These are phyloP conservation scores for Ostrea edulis DNA, from an alignment of 1,140 invertebrate genomes.

Conservation along the genomic window DNA sequence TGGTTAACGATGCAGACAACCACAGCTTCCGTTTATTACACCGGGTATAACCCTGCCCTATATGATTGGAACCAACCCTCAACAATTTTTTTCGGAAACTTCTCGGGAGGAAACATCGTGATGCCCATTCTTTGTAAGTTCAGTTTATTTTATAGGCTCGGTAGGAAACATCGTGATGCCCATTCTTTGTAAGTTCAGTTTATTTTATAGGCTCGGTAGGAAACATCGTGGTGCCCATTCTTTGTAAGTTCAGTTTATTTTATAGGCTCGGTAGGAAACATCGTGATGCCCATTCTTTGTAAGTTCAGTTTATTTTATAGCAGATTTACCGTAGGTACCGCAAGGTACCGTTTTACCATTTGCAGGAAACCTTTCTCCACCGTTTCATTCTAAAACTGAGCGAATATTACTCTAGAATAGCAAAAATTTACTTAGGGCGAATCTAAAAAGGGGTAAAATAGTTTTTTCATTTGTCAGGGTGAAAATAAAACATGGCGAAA, in stretches of 20 bases:
- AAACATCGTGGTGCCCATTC: background rate
- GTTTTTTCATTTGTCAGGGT: no score
- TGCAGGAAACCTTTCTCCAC: no score
- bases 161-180: background rate
- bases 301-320: background rate
- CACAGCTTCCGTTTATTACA: background rate
- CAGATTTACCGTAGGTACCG: no score
- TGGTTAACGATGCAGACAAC: background rate
- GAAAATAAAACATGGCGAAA: no score
- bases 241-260: background rate
- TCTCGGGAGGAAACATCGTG: background rate
- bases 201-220: background rate
- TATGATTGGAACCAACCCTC: background rate
- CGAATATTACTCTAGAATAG: no score
- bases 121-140: background rate
- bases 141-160: background rate
- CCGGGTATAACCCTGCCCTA: background rate
- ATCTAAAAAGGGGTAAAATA: no score
- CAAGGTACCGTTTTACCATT: no score
- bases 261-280: background rate
- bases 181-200: background rate
- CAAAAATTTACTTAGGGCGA: no score
- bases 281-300: background rate
- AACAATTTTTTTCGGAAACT: background rate
- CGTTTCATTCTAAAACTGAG: no score